Evolutionary conservation across 2,113 vertebrate species (phyloP).

Genomic region (Amblyornis subalaris): DNA sequence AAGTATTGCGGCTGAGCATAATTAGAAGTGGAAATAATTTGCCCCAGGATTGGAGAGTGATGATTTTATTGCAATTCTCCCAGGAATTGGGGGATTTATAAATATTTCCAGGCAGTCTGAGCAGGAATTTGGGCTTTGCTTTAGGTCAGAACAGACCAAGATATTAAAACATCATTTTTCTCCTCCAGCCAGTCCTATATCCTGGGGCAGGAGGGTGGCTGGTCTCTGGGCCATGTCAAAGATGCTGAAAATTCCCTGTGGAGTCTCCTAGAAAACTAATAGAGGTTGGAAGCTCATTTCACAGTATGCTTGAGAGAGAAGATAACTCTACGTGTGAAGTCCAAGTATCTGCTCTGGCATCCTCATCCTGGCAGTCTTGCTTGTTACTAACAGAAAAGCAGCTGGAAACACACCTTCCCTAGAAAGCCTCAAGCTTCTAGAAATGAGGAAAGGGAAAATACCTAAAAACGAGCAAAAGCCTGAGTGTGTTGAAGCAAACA

Average conservation of each 20-base stretch:
- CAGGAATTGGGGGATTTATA: neutral
- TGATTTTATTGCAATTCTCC: neutral
- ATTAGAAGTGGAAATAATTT: neutral
- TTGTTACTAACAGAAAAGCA: neutral
- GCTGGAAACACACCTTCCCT: neutral
- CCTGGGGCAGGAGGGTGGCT: neutral
- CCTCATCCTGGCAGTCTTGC: neutral
- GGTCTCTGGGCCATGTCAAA: neutral
- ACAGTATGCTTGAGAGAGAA: fast-evolving
- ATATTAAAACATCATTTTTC: neutral
- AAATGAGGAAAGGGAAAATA: neutral
- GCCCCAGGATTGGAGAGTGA: neutral
- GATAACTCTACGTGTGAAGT: neutral
- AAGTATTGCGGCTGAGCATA: neutral
- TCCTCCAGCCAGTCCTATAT: neutral
- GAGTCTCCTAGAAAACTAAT: neutral
- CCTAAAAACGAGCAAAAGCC: neutral
- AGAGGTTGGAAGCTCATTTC: neutral
- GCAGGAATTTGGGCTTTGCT: neutral
- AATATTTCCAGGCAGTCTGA: neutral
- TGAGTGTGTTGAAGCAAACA: neutral
- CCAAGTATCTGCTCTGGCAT: neutral
- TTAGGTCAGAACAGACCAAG: neutral
- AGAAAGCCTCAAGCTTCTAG: neutral
- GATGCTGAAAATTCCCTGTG: neutral